Conservation (phyloP, 2,888 invertebrate species). For the Esperia sulphurella region DNA sequence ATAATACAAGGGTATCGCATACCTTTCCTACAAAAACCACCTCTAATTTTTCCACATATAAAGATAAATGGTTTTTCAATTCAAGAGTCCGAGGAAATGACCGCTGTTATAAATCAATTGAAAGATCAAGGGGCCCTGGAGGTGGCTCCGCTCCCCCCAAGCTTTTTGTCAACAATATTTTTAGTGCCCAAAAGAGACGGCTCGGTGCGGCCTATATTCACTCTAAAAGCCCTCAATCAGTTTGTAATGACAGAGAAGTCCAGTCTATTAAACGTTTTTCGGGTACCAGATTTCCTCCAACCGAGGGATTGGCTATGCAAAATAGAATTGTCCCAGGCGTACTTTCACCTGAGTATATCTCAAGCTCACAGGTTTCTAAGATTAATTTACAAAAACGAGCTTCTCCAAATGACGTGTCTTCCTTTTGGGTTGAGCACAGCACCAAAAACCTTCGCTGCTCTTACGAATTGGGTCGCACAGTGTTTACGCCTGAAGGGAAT, state of each 20-base stretch:
- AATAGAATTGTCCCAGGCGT: constrained; percentile 21
- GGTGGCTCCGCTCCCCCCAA: constrained; percentile 11
- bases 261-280: constrained; percentile 19
- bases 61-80: background rate
- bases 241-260: constrained; percentile 18
- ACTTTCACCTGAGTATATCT: constrained; percentile 19
- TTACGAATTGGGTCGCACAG: constrained; percentile 19
- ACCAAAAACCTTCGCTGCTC: constrained; percentile 18
- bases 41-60: constrained; percentile 7
- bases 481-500: constrained; percentile 11
- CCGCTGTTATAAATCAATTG: constrained; percentile 12
- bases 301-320: constrained; percentile 22
- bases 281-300: constrained; percentile 24
- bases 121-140: constrained; percentile 12
- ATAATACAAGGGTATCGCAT: constrained; percentile 18
- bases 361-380: constrained; percentile 19
- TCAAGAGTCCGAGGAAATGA: constrained; percentile 12
- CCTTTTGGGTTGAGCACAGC: constrained; percentile 29
- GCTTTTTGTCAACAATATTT: constrained; percentile 25
- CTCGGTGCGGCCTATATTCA: constrained; percentile 21
- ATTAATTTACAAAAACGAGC: constrained; percentile 20
- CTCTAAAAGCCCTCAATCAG: constrained; percentile 20
- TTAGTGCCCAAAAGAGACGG: constrained; percentile 22
- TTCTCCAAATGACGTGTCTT: too few species aligned
- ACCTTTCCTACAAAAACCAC: constrained; percentile 18